phyloP scores from a whole-genome alignment of 2,888 invertebrate species.

The Dolomedes plantarius region DNA sequence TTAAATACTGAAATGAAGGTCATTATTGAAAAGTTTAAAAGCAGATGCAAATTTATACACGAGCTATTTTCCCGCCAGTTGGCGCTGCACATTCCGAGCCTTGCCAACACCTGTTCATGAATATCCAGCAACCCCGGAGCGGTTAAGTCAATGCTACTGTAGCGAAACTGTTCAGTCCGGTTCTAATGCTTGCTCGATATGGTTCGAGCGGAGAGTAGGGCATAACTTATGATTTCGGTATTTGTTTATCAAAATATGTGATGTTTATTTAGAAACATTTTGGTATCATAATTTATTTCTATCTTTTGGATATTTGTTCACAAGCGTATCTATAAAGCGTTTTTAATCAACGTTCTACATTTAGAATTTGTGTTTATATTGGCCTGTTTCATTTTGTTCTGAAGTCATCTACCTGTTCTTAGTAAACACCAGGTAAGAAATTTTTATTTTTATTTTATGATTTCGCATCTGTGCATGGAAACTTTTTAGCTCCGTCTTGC shows the following conservation, averaged over 20 bases:
- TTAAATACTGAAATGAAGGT: too few relatives aligned
- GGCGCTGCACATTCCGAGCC: background rate
- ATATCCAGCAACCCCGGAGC: conserved; percentile 8
- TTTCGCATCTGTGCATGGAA: too few relatives aligned
- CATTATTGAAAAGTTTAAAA: too few relatives aligned
- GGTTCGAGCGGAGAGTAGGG: background rate
- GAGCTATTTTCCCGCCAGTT: background rate
- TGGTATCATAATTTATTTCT: background rate
- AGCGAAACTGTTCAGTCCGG: background rate
- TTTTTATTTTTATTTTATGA: background rate
- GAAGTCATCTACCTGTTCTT: background rate
- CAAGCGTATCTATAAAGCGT: background rate
- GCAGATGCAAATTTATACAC: background rate
- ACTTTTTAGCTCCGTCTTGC: too few relatives aligned
- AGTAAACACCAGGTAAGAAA: background rate
- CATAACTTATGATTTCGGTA: background rate
- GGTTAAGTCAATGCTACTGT: conserved; percentile 24
- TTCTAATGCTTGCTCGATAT: background rate
- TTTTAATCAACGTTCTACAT: background rate
- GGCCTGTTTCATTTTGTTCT: background rate
- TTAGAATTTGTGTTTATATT: background rate
- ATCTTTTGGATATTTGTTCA: background rate
- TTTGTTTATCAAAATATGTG: background rate
- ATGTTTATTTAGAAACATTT: background rate
- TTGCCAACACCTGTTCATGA: conserved; percentile 10